Evolutionary conservation across 2,113 vertebrate genomes (phyloP), one percentile per base, ranked within the genome.

Genomic region (Entosphenus tridentatus): DNA sequence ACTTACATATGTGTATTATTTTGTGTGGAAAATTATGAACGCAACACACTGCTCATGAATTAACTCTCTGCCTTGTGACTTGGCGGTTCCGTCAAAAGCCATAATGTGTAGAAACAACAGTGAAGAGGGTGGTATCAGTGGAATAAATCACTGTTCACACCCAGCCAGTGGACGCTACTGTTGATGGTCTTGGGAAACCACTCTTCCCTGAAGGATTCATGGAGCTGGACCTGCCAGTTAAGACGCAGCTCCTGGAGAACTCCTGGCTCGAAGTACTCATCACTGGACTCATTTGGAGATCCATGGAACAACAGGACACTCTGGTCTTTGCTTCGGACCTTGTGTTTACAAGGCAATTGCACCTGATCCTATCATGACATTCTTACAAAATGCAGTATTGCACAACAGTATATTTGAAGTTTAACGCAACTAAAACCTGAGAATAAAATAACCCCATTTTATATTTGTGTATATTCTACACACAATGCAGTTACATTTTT

Each of bases 251-350:
- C 72, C 75, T 98, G 71, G 93, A 96, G 78, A 87, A 87, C 76
- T 96, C 88, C 78, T 96, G 90, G 93, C 74, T 96, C 82, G 91
- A 96, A 79, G 85, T 98, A 69, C 75, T 98, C 56, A 98, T 98
- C 90, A 68, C 96, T 75, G 93, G 93, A 16, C 81, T 98, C 71
- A 96, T 98, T 83, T 98, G 91, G 93, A 83, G 91, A 74, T 98
- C 93, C 0, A 88, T 96, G 0, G 84, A 93, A 74, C 85, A 98
- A 73, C 91, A 90, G 0, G 91, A 88, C 55, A 96, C 93, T 73
- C 81, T 98, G 71, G 89, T 96, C 78, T 96, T 98, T 78, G 86
- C 88, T 11, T 87, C 88, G 2, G 86, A 97, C 77, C 87, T 96
- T 72, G 80, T 89, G 70, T 78, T 96, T 65, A 87, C 86, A 81